Base-by-base conservation (phyloP, 2,113 vertebrate genomes). In the Elachura formosa region DNA sequence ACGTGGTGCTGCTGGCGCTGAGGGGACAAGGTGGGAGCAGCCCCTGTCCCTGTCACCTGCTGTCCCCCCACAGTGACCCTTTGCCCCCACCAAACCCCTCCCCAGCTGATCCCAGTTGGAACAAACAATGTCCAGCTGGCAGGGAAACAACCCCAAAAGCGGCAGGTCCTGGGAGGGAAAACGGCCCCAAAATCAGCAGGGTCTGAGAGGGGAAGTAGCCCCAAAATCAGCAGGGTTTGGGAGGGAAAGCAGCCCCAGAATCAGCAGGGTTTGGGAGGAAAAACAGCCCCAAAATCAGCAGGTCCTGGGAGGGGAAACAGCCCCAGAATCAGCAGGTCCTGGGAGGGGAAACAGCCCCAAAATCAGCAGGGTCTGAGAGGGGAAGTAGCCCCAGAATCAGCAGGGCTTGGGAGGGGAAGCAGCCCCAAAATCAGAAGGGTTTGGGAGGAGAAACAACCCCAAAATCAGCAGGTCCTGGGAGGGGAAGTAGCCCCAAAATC, bases 21-120 rank as follows among this genome's bases (percentile, higher is more conserved):
- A 24, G 19, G 43, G 11, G 46, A 25, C 20, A 45, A 63, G 36
- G 1, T 0, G 1, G 45, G 40, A 81, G 49, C 49, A 51, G 61
- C 63, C 31, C 5, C 3, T 48, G 68, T 3, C 54, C 38, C 11
- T 8, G 5, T 55, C 64, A 45, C 87, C 56, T 5, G 28, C 14
- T 64, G 45, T 7, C 12, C 33, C 25, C 24, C 5, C 11, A 15
- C 58, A 34, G 28, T 1, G 1, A 3, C 31, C 11, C 23, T 86
- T 54, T 72, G 12, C 19, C 40, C 43, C 29, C 43, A 41, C 3
- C 3, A 34, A 33, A 11, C 6, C 5, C 24, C 18, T n/a, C 45
- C 4, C 21, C 2, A 1, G 36, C 1, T 1, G 6, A 66, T 5
- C 22, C 52, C 26, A 54, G 28, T 1, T 2, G 38, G 43, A 52